Evolutionary conservation across 2,797 vertebrate species (phyloP), one percentile per base, ranked within the genome.

Genomic region (Lutjanus argentimaculatus): DNA sequence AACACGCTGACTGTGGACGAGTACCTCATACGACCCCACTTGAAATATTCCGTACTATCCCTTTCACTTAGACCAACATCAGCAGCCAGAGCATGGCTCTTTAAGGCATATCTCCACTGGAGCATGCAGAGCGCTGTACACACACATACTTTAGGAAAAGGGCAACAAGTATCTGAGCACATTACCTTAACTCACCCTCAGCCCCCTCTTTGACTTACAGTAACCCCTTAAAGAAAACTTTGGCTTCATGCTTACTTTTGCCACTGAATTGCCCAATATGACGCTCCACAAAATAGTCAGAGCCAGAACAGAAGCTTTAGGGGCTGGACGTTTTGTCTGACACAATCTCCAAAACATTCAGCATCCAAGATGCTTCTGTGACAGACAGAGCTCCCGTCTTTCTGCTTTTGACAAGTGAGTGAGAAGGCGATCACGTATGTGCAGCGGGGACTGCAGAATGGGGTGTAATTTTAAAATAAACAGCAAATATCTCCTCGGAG

Each of bases 401-500:
- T 55, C 65, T 36, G 66, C 74, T 25, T 6, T 64, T 63, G 76
- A 86, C 77, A 55, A 56, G 66, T 58, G 62, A 71, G 62, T 6
- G 72, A 59, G 70, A 19, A 0, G 30, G 51, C 40, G 56, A 6
- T 70, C 22, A 1, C 12, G 48, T 9, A 6, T 72, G 49, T 73
- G 73, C 75, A 75, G 78, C 58, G 30, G 82, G 72, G 76, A 59
- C 57, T 22, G 79, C 13, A 74, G 72, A 84, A 77, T 6, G 46
- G 79, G 79, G 70, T 78, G 88, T 85, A 79, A 89, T 88, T 88
- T 89, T 80, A 93, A 93, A 92, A 93, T 90, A 93, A 94, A 92
- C 86, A 88, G 88, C 22, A 77, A 90, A 91, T 89, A 92, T 91
- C 92, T 93, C 88, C 93, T 92, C 78, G 30, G 84, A 92, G 90